Conservation (phyloP, 2,113 vertebrate species). For the Prionailurus bengalensis region DNA sequence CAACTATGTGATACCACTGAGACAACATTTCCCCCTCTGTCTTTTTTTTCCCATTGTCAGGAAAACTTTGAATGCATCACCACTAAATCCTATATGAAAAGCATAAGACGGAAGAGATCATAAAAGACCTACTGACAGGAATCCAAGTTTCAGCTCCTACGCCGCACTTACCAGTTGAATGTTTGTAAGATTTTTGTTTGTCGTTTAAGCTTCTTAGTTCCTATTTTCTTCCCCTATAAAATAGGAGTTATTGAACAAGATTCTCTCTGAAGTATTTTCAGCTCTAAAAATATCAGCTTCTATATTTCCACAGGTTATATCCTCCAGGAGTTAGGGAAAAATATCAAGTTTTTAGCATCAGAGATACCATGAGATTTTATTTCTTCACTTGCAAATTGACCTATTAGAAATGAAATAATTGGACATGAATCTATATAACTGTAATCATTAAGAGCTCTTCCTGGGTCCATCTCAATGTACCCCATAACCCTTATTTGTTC, state of each 20-base stretch:
- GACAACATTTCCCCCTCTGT: background rate
- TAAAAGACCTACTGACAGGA: background rate
- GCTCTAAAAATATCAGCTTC: background rate
- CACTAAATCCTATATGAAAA: background rate
- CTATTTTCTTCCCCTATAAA: background rate
- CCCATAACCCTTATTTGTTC: background rate
- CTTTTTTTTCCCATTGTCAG: background rate
- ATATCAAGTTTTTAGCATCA: background rate
- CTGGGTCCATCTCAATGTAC: fast-evolving
- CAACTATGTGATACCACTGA: background rate
- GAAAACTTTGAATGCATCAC: background rate
- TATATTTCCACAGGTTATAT: background rate
- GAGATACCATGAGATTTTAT: background rate
- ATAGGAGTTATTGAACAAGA: background rate
- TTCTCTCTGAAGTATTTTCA: constrained; percentile 1
- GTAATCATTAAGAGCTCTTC: background rate
- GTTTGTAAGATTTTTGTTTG: background rate
- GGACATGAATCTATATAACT: background rate
- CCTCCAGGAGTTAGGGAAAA: background rate
- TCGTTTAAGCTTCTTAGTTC: background rate
- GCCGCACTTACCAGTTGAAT: background rate
- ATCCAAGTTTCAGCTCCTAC: background rate
- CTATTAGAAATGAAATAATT: background rate
- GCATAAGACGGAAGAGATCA: background rate
- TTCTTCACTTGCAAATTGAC: background rate